These are phyloP conservation scores for Isotomurus palustris DNA, from an alignment of 2,888 invertebrate species.

Conservation along the genomic window DNA sequence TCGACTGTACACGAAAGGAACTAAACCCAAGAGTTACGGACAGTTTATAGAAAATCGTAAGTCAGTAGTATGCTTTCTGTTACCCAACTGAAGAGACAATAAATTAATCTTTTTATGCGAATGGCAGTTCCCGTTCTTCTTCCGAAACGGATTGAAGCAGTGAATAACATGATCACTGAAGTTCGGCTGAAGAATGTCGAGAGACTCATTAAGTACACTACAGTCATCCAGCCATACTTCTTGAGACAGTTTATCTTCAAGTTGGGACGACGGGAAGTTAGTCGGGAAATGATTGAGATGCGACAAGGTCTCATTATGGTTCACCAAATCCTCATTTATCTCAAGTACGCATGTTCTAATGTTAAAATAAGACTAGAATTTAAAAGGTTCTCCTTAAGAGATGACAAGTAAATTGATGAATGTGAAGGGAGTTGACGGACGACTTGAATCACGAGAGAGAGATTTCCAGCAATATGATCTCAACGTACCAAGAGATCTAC, in stretches of 20 bases:
- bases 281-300: constrained; percentile 27
- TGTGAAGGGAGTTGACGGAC: constrained; percentile 22
- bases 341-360: constrained; percentile 17
- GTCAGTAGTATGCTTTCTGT: no score
- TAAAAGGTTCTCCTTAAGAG: no score
- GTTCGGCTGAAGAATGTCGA: constrained; percentile 21
- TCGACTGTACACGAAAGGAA: constrained; percentile 28
- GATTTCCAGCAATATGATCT: not conserved
- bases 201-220: constrained; percentile 37
- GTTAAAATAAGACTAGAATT: not conserved
- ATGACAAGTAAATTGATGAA: constrained; percentile 1
- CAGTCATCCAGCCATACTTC: constrained; percentile 29
- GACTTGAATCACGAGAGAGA: constrained; percentile 25
- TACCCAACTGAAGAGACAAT: not conserved
- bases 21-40: constrained; percentile 15
- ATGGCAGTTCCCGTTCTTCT: constrained; percentile 19
- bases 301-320: constrained; percentile 39
- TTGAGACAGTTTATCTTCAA: constrained; percentile 10
- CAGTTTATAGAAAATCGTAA: constrained; percentile 36
- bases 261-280: constrained; percentile 26
- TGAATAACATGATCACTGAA: constrained; percentile 11
- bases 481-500: constrained; percentile 1
- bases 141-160: constrained; percentile 19
- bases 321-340: constrained; percentile 38
- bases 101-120: not conserved